Evolutionary conservation across 2,888 invertebrate genomes (phyloP).

Genomic region (Metalampra italica): DNA sequence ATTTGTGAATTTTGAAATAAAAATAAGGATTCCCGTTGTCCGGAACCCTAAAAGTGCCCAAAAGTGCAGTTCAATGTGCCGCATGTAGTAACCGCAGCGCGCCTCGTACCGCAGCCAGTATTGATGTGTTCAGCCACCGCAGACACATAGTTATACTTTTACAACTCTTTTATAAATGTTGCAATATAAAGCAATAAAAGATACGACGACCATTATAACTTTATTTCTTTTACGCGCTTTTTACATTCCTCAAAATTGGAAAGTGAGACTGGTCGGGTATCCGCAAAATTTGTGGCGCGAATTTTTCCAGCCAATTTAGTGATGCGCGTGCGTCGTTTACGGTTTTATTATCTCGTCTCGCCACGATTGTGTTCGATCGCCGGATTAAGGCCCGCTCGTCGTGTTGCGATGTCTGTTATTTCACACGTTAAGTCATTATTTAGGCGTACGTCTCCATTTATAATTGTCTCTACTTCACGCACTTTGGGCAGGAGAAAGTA

Average conservation of each 20-base stretch:
- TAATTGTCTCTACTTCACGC: not conserved
- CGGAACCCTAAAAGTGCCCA: not conserved
- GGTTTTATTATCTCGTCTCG: constrained; percentile 20
- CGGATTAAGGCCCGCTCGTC: constrained; percentile 19
- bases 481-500: not conserved
- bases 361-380: constrained; percentile 19
- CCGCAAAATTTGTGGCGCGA: constrained; percentile 6
- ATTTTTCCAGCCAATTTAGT: constrained; percentile 18
- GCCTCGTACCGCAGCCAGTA: constrained; percentile 1
- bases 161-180: constrained; percentile 19
- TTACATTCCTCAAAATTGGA: constrained; percentile 51
- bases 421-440: not conserved
- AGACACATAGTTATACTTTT: constrained; percentile 8
- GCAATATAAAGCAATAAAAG: constrained; percentile 30
- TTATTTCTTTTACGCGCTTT: constrained; percentile 26
- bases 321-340: constrained; percentile 32
- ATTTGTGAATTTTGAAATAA: too few relatives aligned
- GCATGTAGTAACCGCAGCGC: not conserved
- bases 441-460: not conserved
- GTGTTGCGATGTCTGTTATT: constrained; percentile 22
- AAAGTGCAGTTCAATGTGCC: not conserved
- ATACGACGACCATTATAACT: constrained; percentile 23
- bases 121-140: constrained; percentile 9
- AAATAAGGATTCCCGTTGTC: too few relatives aligned
- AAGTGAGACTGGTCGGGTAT: constrained; percentile 32